Evolutionary conservation across 2,113 vertebrate genomes (phyloP), one percentile per base, ranked within the genome.

Genomic region (Crotalus tigris): DNA sequence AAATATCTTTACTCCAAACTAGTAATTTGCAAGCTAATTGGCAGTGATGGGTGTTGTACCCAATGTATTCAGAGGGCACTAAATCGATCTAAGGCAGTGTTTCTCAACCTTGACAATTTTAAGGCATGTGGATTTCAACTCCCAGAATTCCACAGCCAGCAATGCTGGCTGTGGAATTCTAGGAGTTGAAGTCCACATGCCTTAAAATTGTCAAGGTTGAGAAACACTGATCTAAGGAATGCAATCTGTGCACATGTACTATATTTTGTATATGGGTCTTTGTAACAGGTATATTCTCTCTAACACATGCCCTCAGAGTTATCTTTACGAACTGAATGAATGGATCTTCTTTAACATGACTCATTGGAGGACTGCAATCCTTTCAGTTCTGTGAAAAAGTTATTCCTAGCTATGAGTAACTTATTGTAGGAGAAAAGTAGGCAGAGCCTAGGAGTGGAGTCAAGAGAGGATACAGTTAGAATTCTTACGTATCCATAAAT

Each of bases 331-430:
- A 55, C 39, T 51, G 81, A 92, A 90, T 85, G 64, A 89, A 49
- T 90, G 59, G 59, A 13, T 3, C 64, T 58, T 49, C 33, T 88
- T 44, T 11, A 57, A 24, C 33, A 29, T 21, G 46, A 49, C 24
- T 59, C 91, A 81, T 59, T 15, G 23, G 69, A 85, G 19, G 54
- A 49, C 53, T 44, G 44, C 24, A 90, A 54, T 26, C 69, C 10
- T 59, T 90, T 91, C 69, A 54, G 24, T 61, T 93, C 91, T 92
- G 54, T 64, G 21, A 53, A 81, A 93, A 91, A 85, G 0, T 61
- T 39, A 87, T 49, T 61, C 39, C 23, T 49, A 24, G 59, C 23
- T 49, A 26, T n/a, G 85, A 54, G 85, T 53, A 90, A 87, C 59
- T 88, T 94, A 54, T 64, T 64, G 61, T 64, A 64, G 3, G 59